phyloP scores from a whole-genome alignment of 2,113 vertebrate genomes.

The Noturus placidus region DNA sequence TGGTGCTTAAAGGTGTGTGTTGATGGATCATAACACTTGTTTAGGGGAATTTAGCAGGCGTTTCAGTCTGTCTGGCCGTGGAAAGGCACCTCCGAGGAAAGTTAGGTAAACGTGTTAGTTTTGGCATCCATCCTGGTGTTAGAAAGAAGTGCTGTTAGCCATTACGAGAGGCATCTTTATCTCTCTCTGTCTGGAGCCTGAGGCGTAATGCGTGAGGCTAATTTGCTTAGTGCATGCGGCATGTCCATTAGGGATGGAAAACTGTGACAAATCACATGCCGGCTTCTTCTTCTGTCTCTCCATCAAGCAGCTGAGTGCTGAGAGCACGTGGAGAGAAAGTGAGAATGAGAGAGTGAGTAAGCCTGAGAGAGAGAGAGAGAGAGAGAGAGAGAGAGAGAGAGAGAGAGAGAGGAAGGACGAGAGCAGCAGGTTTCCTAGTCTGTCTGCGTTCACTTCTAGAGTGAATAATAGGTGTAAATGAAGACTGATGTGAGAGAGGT shows the following conservation, averaged over 20 bases:
- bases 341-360: not conserved
- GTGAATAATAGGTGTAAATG: constrained; percentile 44
- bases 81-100: constrained; percentile 35
- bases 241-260: constrained; percentile 73
- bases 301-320: constrained; percentile 28
- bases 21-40: constrained; percentile 67
- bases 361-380: not conserved
- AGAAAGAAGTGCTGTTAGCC: constrained; percentile 52
- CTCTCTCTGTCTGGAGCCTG: constrained; percentile 55
- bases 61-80: constrained; percentile 61
- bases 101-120: constrained; percentile 45
- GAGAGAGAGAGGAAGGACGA: not conserved
- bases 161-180: constrained; percentile 54
- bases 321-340: not conserved
- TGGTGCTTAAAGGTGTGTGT: constrained; percentile 69
- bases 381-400: not conserved
- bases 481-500: constrained; percentile 28
- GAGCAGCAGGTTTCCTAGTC: constrained; percentile 28
- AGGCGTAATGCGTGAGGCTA: constrained; percentile 70
- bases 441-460: not conserved
- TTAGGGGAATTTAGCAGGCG: constrained; percentile 53
- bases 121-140: constrained; percentile 45
- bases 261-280: constrained; percentile 72
- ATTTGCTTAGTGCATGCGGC: constrained; percentile 77
- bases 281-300: constrained; percentile 38